Percentiles rank a stretch among this genome's conserved stretches.
These are phyloP conservation scores for Platyura marginata DNA, from an alignment of 1,140 invertebrate species.

Conservation along the genomic window DNA sequence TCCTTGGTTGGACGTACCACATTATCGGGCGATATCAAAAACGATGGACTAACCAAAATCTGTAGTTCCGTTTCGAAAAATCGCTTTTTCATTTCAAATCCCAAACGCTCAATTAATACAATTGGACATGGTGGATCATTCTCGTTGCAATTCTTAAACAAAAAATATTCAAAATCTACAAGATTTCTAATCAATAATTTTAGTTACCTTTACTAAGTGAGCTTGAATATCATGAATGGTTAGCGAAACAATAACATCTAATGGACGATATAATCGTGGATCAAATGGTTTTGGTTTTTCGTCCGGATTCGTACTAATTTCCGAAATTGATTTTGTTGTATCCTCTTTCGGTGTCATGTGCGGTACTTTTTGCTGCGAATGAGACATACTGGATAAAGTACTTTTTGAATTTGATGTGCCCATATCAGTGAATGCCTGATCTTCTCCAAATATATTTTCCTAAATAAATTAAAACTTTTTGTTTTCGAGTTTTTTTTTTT, in stretches of 20 bases:
- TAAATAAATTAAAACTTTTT: slow-evolving; percentile 16
- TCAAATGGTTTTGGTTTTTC: slow-evolving; percentile 48
- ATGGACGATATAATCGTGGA: slow-evolving; percentile 65
- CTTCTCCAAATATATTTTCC: slow-evolving; percentile 93
- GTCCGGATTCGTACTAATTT: slow-evolving; percentile 33
- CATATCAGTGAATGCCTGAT: slow-evolving; percentile 88
- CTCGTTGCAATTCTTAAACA: slow-evolving; percentile 53
- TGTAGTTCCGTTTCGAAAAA: slow-evolving; percentile 84
- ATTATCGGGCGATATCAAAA: slow-evolving; percentile 59
- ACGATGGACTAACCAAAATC: slow-evolving; percentile 73
- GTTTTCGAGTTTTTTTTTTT: neutral
- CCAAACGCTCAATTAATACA: slow-evolving; percentile 74
- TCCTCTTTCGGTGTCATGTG: slow-evolving; percentile 11
- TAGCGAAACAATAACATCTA: slow-evolving; percentile 83
- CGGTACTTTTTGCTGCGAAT: slow-evolving; percentile 12
- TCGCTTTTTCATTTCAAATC: slow-evolving; percentile 91
- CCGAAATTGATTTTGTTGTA: slow-evolving; percentile 32
- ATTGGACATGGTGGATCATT: slow-evolving; percentile 79
- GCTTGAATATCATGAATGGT: slow-evolving; percentile 90
- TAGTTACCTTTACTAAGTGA: slow-evolving; percentile 58
- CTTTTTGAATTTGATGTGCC: slow-evolving; percentile 33
- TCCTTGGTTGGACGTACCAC: slow-evolving; percentile 43
- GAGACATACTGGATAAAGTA: slow-evolving; percentile 12
- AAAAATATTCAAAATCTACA: neutral
- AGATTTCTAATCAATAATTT: neutral